Percentiles rank a stretch among this genome's conserved stretches.
phyloP scores from a whole-genome alignment of 2,888 invertebrate species.

The Lycaena phlaeas region DNA sequence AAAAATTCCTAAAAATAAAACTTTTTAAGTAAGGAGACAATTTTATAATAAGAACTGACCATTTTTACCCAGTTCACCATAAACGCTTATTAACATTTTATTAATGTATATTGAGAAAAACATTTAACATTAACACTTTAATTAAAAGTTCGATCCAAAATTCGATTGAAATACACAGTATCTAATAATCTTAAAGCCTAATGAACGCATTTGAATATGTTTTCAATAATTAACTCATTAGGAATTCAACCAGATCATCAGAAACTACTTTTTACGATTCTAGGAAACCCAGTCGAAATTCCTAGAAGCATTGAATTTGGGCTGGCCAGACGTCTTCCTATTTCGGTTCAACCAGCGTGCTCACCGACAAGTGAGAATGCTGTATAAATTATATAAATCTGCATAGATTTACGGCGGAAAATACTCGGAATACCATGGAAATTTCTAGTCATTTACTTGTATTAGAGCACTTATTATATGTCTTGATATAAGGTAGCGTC shows the following conservation, averaged over 20 bases:
- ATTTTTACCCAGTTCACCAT: too few relatives aligned
- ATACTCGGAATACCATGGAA: conserved; percentile 37
- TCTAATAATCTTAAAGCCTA: neutral
- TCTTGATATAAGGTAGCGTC: too few relatives aligned
- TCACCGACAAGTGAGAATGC: conserved; percentile 23
- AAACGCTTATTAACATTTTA: too few relatives aligned
- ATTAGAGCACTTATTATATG: neutral
- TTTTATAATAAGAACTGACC: too few relatives aligned
- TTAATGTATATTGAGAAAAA: too few relatives aligned
- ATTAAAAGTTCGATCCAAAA: too few relatives aligned
- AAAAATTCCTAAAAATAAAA: too few relatives aligned
- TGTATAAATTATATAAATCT: conserved; percentile 41
- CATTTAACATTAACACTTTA: too few relatives aligned
- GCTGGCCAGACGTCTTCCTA: conserved; percentile 20
- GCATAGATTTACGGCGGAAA: conserved; percentile 43
- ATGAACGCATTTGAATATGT: neutral
- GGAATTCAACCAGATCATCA: neutral
- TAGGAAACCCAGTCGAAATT: conserved; percentile 18
- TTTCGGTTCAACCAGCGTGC: conserved; percentile 21
- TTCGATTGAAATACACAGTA: too few relatives aligned
- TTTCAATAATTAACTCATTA: conserved; percentile 2
- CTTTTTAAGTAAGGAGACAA: too few relatives aligned
- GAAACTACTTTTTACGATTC: conserved; percentile 9
- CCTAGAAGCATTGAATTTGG: conserved; percentile 21
- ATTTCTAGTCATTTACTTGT: neutral